Evolutionary conservation across 2,113 vertebrate species (phyloP).

Genomic region (Caranx ignobilis): DNA sequence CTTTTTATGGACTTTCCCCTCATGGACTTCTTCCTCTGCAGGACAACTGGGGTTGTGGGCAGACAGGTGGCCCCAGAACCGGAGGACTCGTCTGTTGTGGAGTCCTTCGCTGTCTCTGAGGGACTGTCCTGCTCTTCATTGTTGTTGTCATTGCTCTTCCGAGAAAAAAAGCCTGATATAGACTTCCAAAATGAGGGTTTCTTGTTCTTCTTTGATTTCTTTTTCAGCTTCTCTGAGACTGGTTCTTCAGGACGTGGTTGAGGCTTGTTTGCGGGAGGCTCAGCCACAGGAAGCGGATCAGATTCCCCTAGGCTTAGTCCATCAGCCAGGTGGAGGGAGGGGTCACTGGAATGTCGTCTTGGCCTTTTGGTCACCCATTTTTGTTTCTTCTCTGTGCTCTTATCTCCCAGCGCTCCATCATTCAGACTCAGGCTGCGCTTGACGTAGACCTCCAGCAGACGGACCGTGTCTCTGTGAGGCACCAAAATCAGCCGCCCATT

Average conservation of each 20-base stretch:
- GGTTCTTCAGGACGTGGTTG: neutral
- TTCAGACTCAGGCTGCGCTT: slow-evolving; percentile 85
- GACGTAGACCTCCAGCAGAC: slow-evolving; percentile 85
- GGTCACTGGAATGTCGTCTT: slow-evolving; percentile 79
- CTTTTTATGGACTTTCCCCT: slow-evolving; percentile 71
- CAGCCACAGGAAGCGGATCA: fast-evolving
- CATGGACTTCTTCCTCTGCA: slow-evolving; percentile 27
- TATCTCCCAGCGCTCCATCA: neutral
- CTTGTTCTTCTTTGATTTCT: slow-evolving; percentile 77
- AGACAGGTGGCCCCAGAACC: slow-evolving; percentile 22
- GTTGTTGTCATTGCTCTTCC: slow-evolving; percentile 80
- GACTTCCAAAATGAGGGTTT: slow-evolving; percentile 81
- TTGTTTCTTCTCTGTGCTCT: slow-evolving; percentile 1
- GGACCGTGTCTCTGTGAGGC: slow-evolving; percentile 79
- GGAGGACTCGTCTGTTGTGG: neutral
- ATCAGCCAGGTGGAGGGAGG: slow-evolving; percentile 29
- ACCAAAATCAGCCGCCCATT: slow-evolving; percentile 77
- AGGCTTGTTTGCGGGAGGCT: fast-evolving
- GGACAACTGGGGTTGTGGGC: neutral
- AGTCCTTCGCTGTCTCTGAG: neutral
- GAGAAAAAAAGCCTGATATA: slow-evolving; percentile 81
- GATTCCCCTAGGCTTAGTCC: neutral
- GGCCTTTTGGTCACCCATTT: slow-evolving; percentile 67
- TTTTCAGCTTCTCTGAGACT: slow-evolving; percentile 15
- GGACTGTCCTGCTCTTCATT: slow-evolving; percentile 76